Base-by-base conservation (phyloP, 2,888 invertebrate genomes). In the Rhodophaea formosa region DNA sequence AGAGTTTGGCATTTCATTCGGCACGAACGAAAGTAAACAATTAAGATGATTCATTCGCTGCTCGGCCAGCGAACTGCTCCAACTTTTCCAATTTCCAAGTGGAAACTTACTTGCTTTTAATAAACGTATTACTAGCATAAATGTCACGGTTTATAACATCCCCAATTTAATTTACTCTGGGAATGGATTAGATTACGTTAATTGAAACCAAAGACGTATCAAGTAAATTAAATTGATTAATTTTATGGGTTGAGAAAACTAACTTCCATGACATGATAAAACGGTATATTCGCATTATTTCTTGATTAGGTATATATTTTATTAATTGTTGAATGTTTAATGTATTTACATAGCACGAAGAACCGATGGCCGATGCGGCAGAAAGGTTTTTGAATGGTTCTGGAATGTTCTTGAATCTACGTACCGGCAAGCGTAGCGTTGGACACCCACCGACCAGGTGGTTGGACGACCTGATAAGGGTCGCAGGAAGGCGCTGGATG, bases 11-110 rank as follows among this genome's bases (percentile, higher is more conserved):
- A 23, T 23, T 23, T 23, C 23, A 64, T 59, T 55, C 58, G 56
- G 56, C 57, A 45, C 60, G 64, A 69, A 65, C 63, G 63, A 67
- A 65, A 67, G 66, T 64, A 72, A 71, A 67, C 71, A 72, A 69
- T 72, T 70, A 70, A 65, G 69, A 70, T 72, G 67, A 72, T 70
- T 72, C 69, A 71, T 72, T 70, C 67, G 63, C 68, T 62, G 66
- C 66, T 63, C 62, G 66, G 62, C 47, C 62, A 67, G 61, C 57
- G 59, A 63, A 66, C 57, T 62, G 68, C 67, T 68, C 61, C 63
- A 56, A 73, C 68, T 73, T 75, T 75, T 72, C 70, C 72, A 74
- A 75, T 73, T 70, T 70, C 56, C 62, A 63, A 69, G 69, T 69
- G 66, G 67, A 69, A 65, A 62, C 64, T 64, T 63, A 63, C 59